phyloP scores from a whole-genome alignment of 1,140 invertebrate genomes.

The Drosophila athabasca region DNA sequence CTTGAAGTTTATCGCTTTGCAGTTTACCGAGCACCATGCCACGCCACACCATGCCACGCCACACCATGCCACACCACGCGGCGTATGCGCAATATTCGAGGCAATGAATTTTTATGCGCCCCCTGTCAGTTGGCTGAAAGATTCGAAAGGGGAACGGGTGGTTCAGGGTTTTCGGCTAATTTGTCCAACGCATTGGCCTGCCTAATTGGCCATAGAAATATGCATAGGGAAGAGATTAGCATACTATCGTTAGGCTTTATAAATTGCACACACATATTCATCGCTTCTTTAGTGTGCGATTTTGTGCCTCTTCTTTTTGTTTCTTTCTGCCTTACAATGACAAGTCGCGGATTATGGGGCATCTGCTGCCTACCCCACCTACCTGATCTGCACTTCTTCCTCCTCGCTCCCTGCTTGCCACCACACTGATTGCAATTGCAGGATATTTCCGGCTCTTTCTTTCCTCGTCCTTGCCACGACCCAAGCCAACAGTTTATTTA shows the following conservation, averaged over 20 bases:
- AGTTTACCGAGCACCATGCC: constrained; percentile 47
- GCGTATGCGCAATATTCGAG: constrained; percentile 67
- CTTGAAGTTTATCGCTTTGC: constrained; percentile 73
- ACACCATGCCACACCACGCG: constrained; percentile 37
- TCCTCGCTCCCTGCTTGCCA: neutral
- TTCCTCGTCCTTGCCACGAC: constrained; percentile 2
- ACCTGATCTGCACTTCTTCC: neutral
- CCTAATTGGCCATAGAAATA: constrained; percentile 42
- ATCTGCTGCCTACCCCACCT: constrained; percentile 1
- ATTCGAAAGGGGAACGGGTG: neutral
- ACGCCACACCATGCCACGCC: neutral
- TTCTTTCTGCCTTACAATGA: neutral
- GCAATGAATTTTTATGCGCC: constrained; percentile 72
- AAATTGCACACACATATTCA: too few relatives aligned
- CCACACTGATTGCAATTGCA: constrained; percentile 46
- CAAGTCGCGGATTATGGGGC: constrained; percentile 24
- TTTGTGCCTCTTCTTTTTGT: neutral
- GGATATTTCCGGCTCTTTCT: constrained; percentile 43
- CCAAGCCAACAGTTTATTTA: constrained; percentile 58
- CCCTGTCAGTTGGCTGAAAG: neutral
- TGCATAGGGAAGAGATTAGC: neutral
- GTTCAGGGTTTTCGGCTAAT: constrained; percentile 46
- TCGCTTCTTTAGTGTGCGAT: neutral
- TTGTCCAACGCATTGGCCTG: constrained; percentile 34
- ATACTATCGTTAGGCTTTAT: too few relatives aligned